phyloP scores from a whole-genome alignment of 2,113 vertebrate genomes.

The Ia io region DNA sequence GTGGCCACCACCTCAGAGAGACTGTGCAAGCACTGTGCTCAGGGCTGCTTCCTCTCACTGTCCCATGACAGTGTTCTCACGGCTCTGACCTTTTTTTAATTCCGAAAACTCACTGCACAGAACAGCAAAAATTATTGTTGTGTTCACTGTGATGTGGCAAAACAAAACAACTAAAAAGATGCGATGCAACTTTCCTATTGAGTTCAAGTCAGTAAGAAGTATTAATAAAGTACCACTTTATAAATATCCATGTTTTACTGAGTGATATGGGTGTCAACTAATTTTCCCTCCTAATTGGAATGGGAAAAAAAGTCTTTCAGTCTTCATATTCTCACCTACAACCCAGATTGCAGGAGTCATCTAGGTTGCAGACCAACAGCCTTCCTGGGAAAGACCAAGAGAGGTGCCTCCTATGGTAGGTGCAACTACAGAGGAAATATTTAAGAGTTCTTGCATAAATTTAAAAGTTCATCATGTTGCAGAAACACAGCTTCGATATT shows the following conservation, averaged over 20 bases:
- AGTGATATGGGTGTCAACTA: neutral
- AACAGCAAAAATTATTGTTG: neutral
- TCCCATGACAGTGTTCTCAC: neutral
- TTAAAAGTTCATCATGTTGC: too few relatives aligned
- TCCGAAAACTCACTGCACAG: neutral
- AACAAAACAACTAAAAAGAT: neutral
- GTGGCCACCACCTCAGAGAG: neutral
- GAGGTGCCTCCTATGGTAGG: neutral
- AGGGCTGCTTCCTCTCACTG: neutral
- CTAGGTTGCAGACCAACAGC: neutral
- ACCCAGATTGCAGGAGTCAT: neutral
- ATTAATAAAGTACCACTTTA: neutral
- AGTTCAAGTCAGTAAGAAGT: neutral
- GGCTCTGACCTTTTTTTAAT: neutral
- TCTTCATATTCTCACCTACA: neutral
- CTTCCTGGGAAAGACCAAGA: neutral
- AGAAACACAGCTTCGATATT: neutral
- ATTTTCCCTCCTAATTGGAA: neutral
- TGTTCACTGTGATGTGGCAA: neutral
- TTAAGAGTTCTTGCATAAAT: too few relatives aligned
- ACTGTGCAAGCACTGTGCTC: neutral
- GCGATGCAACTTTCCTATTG: fast-evolving
- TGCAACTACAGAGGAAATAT: too few relatives aligned
- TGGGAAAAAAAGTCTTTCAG: neutral
- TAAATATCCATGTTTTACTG: neutral